Base-by-base conservation (phyloP, 2,797 vertebrate species). In the Cercopithecus mitis region DNA sequence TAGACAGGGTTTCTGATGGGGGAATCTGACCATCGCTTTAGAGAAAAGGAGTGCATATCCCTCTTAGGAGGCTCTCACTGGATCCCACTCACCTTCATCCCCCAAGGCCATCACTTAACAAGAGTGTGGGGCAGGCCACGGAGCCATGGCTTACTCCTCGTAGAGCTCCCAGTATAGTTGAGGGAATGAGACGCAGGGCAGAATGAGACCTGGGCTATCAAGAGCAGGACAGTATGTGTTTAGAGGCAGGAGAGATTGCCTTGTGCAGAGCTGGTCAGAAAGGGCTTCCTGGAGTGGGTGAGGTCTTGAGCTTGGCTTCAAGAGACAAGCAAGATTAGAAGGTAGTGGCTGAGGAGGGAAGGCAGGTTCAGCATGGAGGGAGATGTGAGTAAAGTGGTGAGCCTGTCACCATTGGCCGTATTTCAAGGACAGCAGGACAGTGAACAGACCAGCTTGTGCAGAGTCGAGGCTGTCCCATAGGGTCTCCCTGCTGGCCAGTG, bases 331-430 rank as follows among this genome's bases (percentile, higher is more conserved):
- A 19, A 22, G 22, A 55, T 57, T 41, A 1, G 0, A 27, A 0
- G 25, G 47, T 10, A 33, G 1, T 43, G 43, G 64, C 67, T 0
- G 0, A 82, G 50, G 52, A 61, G 8, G n/a, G 36, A 45, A 43
- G 5, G 43, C 64, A 9, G 36, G 14, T 82, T 45, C 0, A 0
- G n/a, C 33, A 3, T 8, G 33, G 14, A 10, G 13, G 12, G 2
- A 1, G 12, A 4, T 1, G 5, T 50, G 47, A 73, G 47, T 27
- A 2, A 64, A 75, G 76, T 11, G 9, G 1, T 2, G 2, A 79
- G 43, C 9, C 0, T 20, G 50, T 85, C 20, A 0, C 24, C 0
- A 0, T 5, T 41, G 73, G 45, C 17, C 7, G 0, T 33, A 50
- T 76, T 25, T 27, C 61, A 4, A 52, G 81, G 92, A 67, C 67